A percentile compares a stretch with the other conserved stretches of the same genome.
Evolutionary conservation across 1,140 invertebrate species (phyloP).

Genomic region (Psilanteris sp.): DNA sequence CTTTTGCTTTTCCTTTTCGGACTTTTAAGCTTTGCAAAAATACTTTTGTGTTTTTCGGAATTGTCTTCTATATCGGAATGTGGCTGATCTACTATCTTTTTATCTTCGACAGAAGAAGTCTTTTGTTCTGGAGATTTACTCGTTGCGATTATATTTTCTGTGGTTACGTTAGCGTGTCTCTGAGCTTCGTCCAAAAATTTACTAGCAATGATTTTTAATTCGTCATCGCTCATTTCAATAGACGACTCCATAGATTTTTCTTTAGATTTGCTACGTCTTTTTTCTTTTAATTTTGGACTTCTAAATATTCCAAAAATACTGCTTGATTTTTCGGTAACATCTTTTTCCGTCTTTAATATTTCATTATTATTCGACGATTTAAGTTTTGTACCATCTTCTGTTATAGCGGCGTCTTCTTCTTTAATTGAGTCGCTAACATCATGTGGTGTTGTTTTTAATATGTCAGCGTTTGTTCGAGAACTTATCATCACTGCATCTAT

Average conservation of each 20-base stretch:
- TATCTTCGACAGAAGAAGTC: too few species aligned
- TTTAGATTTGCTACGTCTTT: slow-evolving; percentile 31
- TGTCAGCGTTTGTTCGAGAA: too few species aligned
- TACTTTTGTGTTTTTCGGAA: slow-evolving; percentile 70
- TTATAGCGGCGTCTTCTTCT: too few species aligned
- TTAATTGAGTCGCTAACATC: too few species aligned
- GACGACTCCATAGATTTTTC: slow-evolving; percentile 64
- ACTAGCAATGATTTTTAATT: slow-evolving; percentile 14
- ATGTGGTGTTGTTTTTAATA: slow-evolving; percentile 39
- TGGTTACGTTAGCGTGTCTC: slow-evolving; percentile 34
- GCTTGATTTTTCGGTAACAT: slow-evolving; percentile 19
- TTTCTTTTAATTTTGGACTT: slow-evolving; percentile 42
- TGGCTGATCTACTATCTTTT: slow-evolving; percentile 57
- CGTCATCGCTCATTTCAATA: slow-evolving; percentile 50
- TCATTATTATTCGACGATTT: neutral
- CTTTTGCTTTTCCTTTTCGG: slow-evolving; percentile 45
- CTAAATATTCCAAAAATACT: slow-evolving; percentile 54
- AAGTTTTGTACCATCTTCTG: neutral
- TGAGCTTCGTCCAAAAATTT: slow-evolving; percentile 17
- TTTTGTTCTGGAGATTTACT: too few species aligned
- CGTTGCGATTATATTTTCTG: too few species aligned
- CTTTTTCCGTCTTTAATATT: neutral
- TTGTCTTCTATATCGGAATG: slow-evolving; percentile 54
- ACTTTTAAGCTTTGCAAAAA: slow-evolving; percentile 64
- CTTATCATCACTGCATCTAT: too few species aligned